Conservation (phyloP, 1,140 invertebrate species). For the Archivesica marissinica region DNA sequence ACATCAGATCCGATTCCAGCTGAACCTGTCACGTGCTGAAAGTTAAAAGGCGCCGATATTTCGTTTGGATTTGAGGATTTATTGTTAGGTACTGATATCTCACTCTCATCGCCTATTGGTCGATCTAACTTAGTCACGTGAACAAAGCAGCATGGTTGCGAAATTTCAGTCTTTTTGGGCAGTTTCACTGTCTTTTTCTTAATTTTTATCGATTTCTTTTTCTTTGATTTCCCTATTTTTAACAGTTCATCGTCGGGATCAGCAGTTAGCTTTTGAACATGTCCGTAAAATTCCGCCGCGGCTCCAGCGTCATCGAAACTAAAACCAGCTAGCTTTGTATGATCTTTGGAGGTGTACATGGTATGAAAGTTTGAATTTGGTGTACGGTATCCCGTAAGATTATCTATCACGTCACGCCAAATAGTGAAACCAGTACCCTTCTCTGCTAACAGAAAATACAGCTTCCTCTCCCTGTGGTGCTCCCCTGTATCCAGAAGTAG, state of each 20-base stretch:
- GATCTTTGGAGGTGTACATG: constrained; percentile 90
- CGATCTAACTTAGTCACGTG: constrained; percentile 92
- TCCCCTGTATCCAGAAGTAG: constrained; percentile 90
- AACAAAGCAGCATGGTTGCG: constrained; percentile 93
- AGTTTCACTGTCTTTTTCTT: constrained; percentile 83
- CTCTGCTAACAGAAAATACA: constrained; percentile 92
- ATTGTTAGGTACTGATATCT: background rate
- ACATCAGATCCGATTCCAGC: background rate
- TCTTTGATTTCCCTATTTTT: constrained; percentile 84
- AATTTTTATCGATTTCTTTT: constrained; percentile 85
- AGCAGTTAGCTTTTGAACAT: constrained; percentile 89
- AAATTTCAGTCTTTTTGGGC: constrained; percentile 93
- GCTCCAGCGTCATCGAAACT: constrained; percentile 91
- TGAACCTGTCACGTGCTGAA: constrained; percentile 45
- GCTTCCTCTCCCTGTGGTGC: constrained; percentile 89
- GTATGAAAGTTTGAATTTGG: constrained; percentile 90
- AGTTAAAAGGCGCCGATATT: constrained; percentile 61
- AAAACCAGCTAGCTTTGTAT: constrained; percentile 87
- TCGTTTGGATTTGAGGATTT: background rate
- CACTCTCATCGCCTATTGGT: constrained; percentile 73
- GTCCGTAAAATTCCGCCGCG: constrained; percentile 88
- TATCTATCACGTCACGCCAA: constrained; percentile 93
- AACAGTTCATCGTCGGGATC: constrained; percentile 93
- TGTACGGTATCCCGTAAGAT: constrained; percentile 86
- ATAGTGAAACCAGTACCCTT: constrained; percentile 92